Evolutionary conservation across 2,113 vertebrate genomes (phyloP), one percentile per base, ranked within the genome.

Genomic region (Cryptomyrus ogoouensis): DNA sequence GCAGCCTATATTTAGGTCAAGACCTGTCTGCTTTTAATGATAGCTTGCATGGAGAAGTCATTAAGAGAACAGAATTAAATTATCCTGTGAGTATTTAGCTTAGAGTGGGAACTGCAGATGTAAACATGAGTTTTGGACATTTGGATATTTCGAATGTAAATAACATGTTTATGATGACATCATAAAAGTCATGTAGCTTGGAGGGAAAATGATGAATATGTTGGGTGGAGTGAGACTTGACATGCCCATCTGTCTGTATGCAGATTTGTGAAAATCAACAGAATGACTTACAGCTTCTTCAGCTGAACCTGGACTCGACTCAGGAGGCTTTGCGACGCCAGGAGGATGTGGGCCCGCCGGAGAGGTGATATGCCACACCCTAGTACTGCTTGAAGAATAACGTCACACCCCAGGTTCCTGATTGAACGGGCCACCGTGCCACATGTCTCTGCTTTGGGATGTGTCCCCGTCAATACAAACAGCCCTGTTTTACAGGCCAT

Each of bases 191-290:
- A 83, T 83, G 19, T 19, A 44, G 77, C 77, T 83, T 21, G 42
- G 42, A 83, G 31, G 42, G 42, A 83, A 83, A 44, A 44, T 44
- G 35, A 21, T 83, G 58, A 42, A 21, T 83, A 44, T 42, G 39
- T 83, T 83, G 39, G 31, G 74, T 77, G 35, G 35, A 39, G 13
- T 44, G 42, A 85, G 53, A 66, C 47, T 44, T 56, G 58, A 49
- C 89, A 74, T 89, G 42, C 89, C 89, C 35, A 27, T 42, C 10
- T 56, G 35, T 87, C 31, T 83, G 3, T 88, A 9, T 94, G 83
- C 88, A 99, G 98, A 96, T 98, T 90, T 98, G 96, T 83, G 90
- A 96, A 56, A 98, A 96, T 91, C 98, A 98, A 93, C 95, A 97
- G 86, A 94, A 91, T 74, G 97, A 98, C 90, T 94, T 98, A 50